These are phyloP conservation scores for Saccostrea cuccullata DNA, from an alignment of 1,140 invertebrate species.

Conservation along the genomic window DNA sequence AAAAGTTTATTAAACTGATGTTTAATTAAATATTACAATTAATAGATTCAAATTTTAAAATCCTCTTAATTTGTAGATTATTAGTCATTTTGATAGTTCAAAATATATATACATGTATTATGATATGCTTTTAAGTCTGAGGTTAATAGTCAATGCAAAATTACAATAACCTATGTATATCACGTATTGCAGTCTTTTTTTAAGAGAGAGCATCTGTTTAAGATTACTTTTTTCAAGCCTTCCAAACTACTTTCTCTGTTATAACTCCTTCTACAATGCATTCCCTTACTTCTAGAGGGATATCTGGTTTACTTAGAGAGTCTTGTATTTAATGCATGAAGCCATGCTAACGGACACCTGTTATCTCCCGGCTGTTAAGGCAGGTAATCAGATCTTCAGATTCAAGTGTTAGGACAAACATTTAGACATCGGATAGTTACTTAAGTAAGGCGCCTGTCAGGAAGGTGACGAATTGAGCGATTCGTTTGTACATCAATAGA, in stretches of 20 bases:
- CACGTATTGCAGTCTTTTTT: not conserved
- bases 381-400: conserved; percentile 27
- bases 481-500: not conserved
- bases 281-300: not conserved
- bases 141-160: no score
- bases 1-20: no score
- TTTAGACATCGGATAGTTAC: conserved; percentile 10
- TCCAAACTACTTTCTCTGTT: not conserved
- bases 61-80: no score
- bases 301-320: not conserved
- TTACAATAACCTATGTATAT: no score
- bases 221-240: not conserved
- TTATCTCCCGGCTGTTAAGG: conserved; percentile 9
- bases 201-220: not conserved
- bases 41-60: no score
- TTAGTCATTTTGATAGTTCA: no score
- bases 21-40: no score
- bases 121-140: not conserved
- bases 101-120: no score
- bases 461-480: not conserved
- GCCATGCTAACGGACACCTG: not conserved
- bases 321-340: not conserved
- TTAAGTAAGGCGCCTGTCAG: conserved; percentile 1
- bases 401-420: conserved; percentile 33
- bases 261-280: not conserved